A percentile compares a stretch with the other conserved stretches of the same genome.
Evolutionary conservation across 2,797 vertebrate species (phyloP).

Genomic region (Melanotaenia maccullochi): DNA sequence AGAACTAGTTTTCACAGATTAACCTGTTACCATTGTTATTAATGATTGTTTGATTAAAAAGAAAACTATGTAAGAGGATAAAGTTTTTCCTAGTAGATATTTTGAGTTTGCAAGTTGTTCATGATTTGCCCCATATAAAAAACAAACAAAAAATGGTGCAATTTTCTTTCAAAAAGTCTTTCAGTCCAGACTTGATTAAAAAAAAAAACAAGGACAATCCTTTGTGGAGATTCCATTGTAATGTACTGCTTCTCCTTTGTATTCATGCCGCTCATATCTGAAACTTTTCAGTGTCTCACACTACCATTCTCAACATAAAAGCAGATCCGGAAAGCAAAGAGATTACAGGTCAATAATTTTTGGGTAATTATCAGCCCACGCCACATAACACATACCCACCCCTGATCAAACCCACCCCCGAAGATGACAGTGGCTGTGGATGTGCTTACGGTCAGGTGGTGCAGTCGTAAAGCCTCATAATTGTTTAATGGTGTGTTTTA

Average conservation of each 20-base stretch:
- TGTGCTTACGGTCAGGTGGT: constrained; percentile 62
- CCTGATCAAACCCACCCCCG: constrained; percentile 24
- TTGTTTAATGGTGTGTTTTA: constrained; percentile 83
- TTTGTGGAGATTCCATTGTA: constrained; percentile 23
- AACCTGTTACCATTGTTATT: too few relatives aligned
- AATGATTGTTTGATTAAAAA: too few relatives aligned
- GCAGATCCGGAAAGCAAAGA: constrained; percentile 19
- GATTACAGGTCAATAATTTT: constrained; percentile 48
- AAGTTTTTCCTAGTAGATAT: too few relatives aligned
- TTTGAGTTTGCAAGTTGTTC: too few relatives aligned
- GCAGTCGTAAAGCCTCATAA: constrained; percentile 71
- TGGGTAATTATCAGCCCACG: constrained; percentile 34
- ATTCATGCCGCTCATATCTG: constrained; percentile 24
- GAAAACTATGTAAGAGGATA: too few relatives aligned
- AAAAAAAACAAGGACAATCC: neutral
- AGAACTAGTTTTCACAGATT: too few relatives aligned
- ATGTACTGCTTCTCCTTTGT: constrained; percentile 17
- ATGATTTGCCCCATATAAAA: too few relatives aligned
- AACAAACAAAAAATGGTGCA: too few relatives aligned
- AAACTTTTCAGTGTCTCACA: too few relatives aligned
- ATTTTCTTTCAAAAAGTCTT: constrained; percentile 7
- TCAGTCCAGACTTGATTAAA: neutral
- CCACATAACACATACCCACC: constrained; percentile 8
- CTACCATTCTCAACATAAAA: constrained; percentile 17
- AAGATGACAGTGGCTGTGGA: constrained; percentile 59